Base-by-base conservation (phyloP, 2,797 vertebrate genomes). In the Pachyuromys duprasi region DNA sequence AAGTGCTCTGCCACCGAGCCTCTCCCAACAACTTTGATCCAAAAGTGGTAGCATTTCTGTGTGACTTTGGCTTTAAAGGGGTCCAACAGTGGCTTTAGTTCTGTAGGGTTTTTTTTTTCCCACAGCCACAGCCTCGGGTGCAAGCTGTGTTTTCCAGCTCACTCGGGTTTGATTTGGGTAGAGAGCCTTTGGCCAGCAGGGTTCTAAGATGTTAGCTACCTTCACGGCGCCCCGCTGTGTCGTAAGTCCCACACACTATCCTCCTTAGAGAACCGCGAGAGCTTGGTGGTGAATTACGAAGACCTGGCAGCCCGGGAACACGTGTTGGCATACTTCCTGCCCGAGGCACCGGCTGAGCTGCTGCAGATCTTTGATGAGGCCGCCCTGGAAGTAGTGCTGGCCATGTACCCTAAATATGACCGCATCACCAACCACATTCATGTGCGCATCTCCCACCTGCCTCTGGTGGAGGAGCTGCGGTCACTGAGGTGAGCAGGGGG, bases 341-440 rank as follows among this genome's bases (percentile, higher is more conserved):
- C 99, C 0, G 99, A 99, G 97, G 99, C 99, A 1, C 99, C 99
- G 0, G 99, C 99, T 0, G 99, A 99, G 98, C 99, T 99, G 99
- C 96, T 99, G 39, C 99, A 99, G 98, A 99, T 99, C 95, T 99
- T 99, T 2, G 99, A 99, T 6, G 99, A 99, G 98, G 99, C 99
- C 0, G 99, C 99, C 14, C 99, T 99, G 97, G 99, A 99, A 75
- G 99, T 99, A 12, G 99, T 99, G 70, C 96, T 99, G 90, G 99
- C 99, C 96, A 99, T 99, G 99, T 99, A 99, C 97, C 99, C 99
- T 13, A 99, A 99, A 96, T 99, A 99, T 0, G 99, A 99, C 96
- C 99, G 99, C 18, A 99, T 99, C 13, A 98, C 99, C 84, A 99
- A 99, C n/a, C 99, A 99, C 97, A 99, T 99, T 98, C 99, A 99